Base-by-base conservation (phyloP, 2,797 vertebrate species). In the Zalophus californianus region DNA sequence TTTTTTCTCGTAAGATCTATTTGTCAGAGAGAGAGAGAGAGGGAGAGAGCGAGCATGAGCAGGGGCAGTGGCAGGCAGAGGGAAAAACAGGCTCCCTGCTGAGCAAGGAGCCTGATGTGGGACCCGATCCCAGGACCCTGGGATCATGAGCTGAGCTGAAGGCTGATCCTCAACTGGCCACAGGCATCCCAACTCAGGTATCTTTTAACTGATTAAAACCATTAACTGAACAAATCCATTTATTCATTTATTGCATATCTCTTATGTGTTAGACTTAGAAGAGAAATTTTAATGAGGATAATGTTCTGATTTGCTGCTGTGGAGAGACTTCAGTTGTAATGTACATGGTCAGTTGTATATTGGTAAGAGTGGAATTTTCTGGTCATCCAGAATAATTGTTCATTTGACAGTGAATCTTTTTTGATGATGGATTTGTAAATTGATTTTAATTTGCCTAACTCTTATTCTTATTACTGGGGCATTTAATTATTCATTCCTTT, bases 401-500 rank as follows among this genome's bases (percentile, higher is more conserved):
- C 68, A 62, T 86, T 96, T 48, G 25, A 91, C 88, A 35, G n/a
- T 35, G 16, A 68, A n/a, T 68, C 13, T 18, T 35, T 68, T 35
- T 68, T 18, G 16, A 35, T 68, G 56, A 35, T 92, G 20, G 32
- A 41, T 87, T 27, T 56, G 83, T 94, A 80, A 44, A 72, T 27
- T 58, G 60, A 94, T 94, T 96, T 94, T 62, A 58, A 56, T 93
- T 79, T 62, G 5, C n/a, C 38, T 66, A 77, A 64, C 25, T 90
- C 38, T 93, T 58, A 29, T 44, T 97, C 35, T 72, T 44, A 4
- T 77, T 87, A 80, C 32, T 88, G 23, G 52, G 52, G 48, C 27
- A 38, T 90, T 91, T 64, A 35, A 72, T 91, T 87, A 50, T 92
- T 94, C 87, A 80, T 92, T 75, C 20, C 13, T 93, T 92, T 96